Conservation (phyloP, 2,797 vertebrate species). For the Danio jaintianensis region DNA sequence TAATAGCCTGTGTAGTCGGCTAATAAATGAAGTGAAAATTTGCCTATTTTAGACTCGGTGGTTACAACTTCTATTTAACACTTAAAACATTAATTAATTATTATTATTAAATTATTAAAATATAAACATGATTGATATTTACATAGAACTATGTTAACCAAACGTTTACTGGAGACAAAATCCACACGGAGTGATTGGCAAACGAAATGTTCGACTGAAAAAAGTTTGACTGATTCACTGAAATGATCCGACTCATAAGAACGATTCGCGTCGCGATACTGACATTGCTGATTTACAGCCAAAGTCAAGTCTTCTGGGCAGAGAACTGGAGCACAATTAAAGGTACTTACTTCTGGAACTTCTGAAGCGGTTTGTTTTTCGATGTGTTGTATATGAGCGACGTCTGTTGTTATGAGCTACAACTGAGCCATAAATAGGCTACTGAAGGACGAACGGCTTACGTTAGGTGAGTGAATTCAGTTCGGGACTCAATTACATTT, state of each 20-base stretch:
- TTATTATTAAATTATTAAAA: no score
- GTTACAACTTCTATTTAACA: no score
- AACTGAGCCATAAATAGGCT: background rate
- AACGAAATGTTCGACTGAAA: background rate
- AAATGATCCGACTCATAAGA: background rate
- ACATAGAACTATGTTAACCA: background rate
- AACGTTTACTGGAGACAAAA: background rate
- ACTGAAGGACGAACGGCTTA: slow-evolving; percentile 2
- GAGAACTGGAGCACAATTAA: background rate
- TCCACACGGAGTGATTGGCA: background rate
- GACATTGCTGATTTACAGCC: slow-evolving; percentile 31
- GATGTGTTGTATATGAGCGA: background rate
- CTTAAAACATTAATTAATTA: no score
- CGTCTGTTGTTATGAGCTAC: slow-evolving; percentile 7
- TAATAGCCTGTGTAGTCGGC: no score
- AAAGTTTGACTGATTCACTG: background rate
- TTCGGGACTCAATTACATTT: no score
- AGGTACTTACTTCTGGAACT: no score
- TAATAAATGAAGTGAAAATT: background rate
- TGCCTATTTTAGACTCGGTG: no score
- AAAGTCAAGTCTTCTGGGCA: background rate
- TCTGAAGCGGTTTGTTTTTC: background rate
- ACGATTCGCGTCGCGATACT: background rate
- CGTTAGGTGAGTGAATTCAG: slow-evolving; percentile 26
- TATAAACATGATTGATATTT: background rate